Evolutionary conservation across 2,888 invertebrate genomes (phyloP), one percentile per base, ranked within the genome.

Genomic region (Lapara coniferarum): DNA sequence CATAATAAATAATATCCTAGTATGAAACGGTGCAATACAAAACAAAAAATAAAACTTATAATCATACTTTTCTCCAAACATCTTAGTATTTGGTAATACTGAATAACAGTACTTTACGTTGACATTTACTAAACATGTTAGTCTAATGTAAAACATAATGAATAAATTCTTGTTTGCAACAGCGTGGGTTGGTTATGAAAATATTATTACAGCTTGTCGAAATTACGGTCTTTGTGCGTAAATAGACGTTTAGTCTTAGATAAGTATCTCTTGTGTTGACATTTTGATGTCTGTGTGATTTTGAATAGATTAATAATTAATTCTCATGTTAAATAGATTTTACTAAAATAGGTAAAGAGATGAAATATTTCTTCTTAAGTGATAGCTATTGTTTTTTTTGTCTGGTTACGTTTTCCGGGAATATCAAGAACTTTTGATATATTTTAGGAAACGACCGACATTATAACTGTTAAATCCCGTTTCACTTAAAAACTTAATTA

Each of bases 181-280:
- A 19, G 63, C 49, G 63, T 63, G 63, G 63, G 63, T 63, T 19
- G 12, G 14, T 12, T 44, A 63, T 63, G 63, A 49, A 49, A 63
- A 63, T 49, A 63, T 49, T 19, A 63, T 37, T 12, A 7, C 10
- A 19, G 14, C 57, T 37, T 63, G 46, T 63, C 19, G 19, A 63
- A 63, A 46, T 63, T 63, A 46, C 12, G 46, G 16, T 63, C 14
- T 46, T 49, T 49, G 46, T 63, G 19, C 19, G 49, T 63, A 12
- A 46, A 63, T 49, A 19, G 49, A 63, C 19, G 7, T 63, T 63
- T 46, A 59, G n/a, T n/a, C 46, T 46, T 46, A 63, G 49, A 19
- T 63, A 19, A 63, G 49, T 49, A 19, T 63, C 46, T 4, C 49
- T 12, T 46, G 49, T 57, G 13, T 2, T 46, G 19, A 19, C 46